Evolutionary conservation across 2,797 vertebrate genomes (phyloP).

Genomic region (Smutsia temminckii): DNA sequence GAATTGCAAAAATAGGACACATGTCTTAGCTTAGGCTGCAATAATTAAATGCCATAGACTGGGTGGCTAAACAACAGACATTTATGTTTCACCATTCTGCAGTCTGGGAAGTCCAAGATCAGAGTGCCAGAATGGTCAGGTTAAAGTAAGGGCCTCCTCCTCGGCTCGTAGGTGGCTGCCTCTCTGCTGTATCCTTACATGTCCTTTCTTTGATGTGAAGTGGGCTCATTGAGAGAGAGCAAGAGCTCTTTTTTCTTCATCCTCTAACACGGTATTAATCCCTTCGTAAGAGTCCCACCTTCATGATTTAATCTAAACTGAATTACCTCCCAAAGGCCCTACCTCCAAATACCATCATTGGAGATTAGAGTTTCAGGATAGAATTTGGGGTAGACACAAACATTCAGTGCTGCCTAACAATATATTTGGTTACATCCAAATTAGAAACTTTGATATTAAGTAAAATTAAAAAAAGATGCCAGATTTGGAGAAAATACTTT

Average conservation of each 20-base stretch:
- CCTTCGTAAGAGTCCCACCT: not conserved
- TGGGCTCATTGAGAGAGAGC: not conserved
- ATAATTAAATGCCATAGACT: not conserved
- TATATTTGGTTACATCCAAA: not conserved
- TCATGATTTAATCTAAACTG: not conserved
- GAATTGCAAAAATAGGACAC: not conserved
- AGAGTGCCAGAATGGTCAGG: not conserved
- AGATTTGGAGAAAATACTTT: not conserved
- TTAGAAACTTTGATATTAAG: not conserved
- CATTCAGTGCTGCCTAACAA: not conserved
- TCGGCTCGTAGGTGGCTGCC: not conserved
- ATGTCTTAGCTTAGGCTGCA: not conserved
- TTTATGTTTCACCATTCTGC: not conserved
- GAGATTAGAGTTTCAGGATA: not conserved
- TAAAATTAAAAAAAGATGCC: not conserved
- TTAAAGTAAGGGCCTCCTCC: not conserved
- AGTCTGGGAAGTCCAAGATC: not conserved
- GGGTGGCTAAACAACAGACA: not conserved
- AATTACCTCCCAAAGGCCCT: not conserved
- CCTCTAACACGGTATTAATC: not conserved
- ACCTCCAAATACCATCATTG: not conserved
- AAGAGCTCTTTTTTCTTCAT: not conserved
- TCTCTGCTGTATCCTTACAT: not conserved
- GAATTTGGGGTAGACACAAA: not conserved
- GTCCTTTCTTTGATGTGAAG: not conserved